Conservation (phyloP, 2,113 vertebrate species). For the Vicugna pacos region DNA sequence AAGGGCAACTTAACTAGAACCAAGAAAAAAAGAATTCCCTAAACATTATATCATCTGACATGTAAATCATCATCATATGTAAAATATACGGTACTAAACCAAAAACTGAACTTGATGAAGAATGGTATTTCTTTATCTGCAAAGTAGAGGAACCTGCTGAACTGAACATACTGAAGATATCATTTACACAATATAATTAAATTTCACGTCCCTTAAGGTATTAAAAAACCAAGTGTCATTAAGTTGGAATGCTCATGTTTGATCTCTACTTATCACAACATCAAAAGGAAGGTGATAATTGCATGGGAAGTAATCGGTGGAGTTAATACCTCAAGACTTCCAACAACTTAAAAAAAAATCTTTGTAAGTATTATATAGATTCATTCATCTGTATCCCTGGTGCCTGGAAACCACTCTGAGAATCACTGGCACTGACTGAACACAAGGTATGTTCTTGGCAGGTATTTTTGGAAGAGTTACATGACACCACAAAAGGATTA, state of each 20-base stretch:
- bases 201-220: background rate
- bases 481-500: background rate
- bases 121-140: background rate
- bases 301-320: background rate
- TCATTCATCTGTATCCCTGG: background rate
- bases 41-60: background rate
- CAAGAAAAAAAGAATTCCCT: background rate
- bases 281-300: background rate
- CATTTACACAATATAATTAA: background rate
- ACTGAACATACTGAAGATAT: background rate
- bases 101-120: background rate
- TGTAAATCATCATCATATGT: background rate
- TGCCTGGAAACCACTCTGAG: background rate
- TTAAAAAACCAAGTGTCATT: background rate
- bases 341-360: background rate
- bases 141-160: background rate
- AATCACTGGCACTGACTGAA: background rate
- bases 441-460: background rate
- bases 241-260: background rate
- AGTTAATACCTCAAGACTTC: background rate
- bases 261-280: background rate
- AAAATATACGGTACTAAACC: background rate
- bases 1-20: background rate
- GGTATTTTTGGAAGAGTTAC: background rate
- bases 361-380: background rate